Percentiles rank a stretch among this genome's conserved stretches.
phyloP scores from a whole-genome alignment of 2,113 vertebrate genomes.

The Salvelinus fontinalis region DNA sequence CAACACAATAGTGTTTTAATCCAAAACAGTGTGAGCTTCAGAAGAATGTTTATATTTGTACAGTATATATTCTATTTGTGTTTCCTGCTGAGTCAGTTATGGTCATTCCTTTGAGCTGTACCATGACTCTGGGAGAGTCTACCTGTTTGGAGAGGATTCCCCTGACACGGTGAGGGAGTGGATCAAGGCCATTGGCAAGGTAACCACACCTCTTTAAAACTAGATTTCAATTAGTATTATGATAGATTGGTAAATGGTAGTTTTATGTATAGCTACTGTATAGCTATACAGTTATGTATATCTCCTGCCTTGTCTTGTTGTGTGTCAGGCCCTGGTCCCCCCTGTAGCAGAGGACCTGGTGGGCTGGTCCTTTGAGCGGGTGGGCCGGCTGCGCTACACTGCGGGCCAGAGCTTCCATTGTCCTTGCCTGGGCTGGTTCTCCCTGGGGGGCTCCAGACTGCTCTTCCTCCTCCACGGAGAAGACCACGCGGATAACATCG shows the following conservation, averaged over 20 bases:
- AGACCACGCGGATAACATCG: slow-evolving; percentile 63
- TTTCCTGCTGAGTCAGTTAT: slow-evolving; percentile 57
- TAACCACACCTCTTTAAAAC: slow-evolving; percentile 28
- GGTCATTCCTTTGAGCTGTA: slow-evolving; percentile 79
- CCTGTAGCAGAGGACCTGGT: slow-evolving; percentile 66
- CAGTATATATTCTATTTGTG: no score
- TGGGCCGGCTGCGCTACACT: slow-evolving; percentile 77
- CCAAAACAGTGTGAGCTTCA: background rate
- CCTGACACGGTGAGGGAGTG: slow-evolving; percentile 66
- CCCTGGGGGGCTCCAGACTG: slow-evolving; percentile 66
- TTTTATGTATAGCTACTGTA: background rate
- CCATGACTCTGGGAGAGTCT: slow-evolving; percentile 75
- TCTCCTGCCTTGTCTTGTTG: background rate
- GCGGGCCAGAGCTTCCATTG: slow-evolving; percentile 72
- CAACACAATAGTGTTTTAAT: background rate
- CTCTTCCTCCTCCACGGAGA: slow-evolving; percentile 54
- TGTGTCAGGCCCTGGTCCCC: slow-evolving; percentile 69
- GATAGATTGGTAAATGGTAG: background rate
- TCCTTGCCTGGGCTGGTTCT: slow-evolving; percentile 77
- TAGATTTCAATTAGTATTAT: background rate
- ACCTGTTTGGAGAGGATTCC: slow-evolving; percentile 80
- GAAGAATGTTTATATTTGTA: background rate
- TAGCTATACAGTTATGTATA: background rate
- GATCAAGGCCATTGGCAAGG: slow-evolving; percentile 79
- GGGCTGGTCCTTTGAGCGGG: slow-evolving; percentile 69